Evolutionary conservation across 64 coral and sea anemone species (phyloP).

Genomic region (Stylophora pistillata): DNA sequence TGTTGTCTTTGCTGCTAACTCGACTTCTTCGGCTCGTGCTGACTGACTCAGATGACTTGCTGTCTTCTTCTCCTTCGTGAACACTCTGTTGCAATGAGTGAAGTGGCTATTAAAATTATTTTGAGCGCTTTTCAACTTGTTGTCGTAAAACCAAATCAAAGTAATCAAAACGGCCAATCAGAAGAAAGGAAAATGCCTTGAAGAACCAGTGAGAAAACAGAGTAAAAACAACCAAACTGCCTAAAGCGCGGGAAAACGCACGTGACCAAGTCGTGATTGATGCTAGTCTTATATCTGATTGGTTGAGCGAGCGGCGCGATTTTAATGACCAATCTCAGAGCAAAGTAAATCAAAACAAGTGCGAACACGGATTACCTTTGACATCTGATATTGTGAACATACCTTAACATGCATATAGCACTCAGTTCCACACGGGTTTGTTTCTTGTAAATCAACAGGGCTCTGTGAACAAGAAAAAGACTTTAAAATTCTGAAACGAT

Average conservation of each 20-base stretch:
- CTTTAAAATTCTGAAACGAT: not conserved
- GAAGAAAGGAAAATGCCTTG: no score
- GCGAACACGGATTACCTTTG: no score
- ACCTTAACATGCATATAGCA: conserved; percentile 98
- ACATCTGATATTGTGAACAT: not conserved
- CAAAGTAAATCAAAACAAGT: not conserved
- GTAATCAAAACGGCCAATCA: not conserved
- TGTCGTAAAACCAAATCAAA: not conserved
- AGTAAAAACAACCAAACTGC: no score
- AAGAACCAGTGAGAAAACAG: no score
- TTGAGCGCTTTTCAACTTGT: not conserved
- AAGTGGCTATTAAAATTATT: not conserved
- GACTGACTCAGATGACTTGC: conserved; percentile 2
- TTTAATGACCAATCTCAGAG: no score
- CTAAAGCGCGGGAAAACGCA: no score
- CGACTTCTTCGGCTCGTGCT: conserved; percentile 29
- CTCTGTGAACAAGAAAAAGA: conserved; percentile 57
- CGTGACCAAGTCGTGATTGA: no score
- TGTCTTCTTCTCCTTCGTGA: not conserved
- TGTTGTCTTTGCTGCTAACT: conserved; percentile 20
- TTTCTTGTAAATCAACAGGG: conserved; percentile 93
- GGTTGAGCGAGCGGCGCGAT: no score
- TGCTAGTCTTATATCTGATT: no score
- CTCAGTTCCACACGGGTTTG: conserved; percentile 83
- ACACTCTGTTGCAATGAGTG: not conserved